Conservation (phyloP, 2,113 vertebrate genomes). For the Spermophilus dauricus region DNA sequence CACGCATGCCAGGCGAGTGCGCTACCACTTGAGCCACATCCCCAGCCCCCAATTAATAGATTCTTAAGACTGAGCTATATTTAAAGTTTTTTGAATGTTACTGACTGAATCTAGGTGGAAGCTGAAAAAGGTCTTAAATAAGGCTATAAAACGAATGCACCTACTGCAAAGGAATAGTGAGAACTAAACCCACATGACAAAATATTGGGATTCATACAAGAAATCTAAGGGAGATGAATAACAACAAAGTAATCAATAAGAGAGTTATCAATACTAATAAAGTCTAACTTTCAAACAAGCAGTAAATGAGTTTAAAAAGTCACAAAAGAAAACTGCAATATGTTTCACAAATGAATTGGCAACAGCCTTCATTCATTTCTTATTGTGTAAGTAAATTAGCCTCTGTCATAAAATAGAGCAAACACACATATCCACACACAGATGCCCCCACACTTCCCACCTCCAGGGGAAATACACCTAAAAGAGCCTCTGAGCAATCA, state of each 20-base stretch:
- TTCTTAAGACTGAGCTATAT: not conserved
- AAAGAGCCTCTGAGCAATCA: not conserved
- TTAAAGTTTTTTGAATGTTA: not conserved
- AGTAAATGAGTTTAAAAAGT: not conserved
- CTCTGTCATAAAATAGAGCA: not conserved
- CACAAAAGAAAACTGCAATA: not conserved
- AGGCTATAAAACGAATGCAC: not conserved
- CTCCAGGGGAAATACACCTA: not conserved
- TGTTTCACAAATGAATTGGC: not conserved
- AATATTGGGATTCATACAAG: not conserved
- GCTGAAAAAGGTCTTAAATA: not conserved
- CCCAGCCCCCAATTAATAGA: not conserved
- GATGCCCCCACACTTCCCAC: accelerated
- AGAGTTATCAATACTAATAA: not conserved
- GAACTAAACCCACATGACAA: not conserved
- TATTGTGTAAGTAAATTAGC: not conserved
- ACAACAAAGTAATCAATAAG: not conserved
- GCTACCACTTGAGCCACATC: too few relatives aligned
- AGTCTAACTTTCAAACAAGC: not conserved
- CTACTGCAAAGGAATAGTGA: not conserved
- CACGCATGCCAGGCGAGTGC: too few relatives aligned
- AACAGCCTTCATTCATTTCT: not conserved
- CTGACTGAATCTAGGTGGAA: not conserved
- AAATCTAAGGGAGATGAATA: not conserved
- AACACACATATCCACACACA: not conserved